Evolutionary conservation across 2,797 vertebrate species (phyloP).

Genomic region (Sebastes steindachneri): DNA sequence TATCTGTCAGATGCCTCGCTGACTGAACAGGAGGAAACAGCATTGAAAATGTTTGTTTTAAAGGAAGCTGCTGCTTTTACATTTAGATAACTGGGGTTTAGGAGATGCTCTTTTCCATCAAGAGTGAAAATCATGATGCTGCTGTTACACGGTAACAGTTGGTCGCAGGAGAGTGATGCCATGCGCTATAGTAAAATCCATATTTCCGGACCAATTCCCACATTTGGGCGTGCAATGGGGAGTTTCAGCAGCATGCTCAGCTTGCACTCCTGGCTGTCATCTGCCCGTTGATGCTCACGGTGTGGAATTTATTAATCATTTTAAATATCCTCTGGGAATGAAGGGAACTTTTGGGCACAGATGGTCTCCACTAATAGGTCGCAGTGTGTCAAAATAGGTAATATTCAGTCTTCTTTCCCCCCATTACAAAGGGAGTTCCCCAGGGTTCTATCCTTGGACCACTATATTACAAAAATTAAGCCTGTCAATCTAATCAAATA

Average conservation of each 20-base stretch:
- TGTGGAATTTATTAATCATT: neutral
- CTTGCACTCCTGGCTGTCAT: neutral
- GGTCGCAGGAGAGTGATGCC: neutral
- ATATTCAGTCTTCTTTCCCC: neutral
- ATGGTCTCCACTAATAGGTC: neutral
- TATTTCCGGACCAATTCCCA: neutral
- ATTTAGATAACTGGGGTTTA: neutral
- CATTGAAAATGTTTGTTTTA: neutral
- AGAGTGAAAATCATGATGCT: conserved; percentile 3
- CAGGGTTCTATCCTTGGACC: neutral
- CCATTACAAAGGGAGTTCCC: neutral
- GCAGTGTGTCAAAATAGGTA: neutral
- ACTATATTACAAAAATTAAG: neutral
- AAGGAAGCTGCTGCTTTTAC: neutral
- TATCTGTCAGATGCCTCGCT: neutral
- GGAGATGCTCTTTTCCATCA: neutral
- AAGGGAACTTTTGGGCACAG: neutral
- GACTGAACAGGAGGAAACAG: neutral
- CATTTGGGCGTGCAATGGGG: neutral
- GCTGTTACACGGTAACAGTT: neutral
- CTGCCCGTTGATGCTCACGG: neutral
- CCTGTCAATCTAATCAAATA: no score
- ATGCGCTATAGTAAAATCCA: neutral
- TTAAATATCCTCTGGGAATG: neutral
- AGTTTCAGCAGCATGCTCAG: neutral